phyloP scores from a whole-genome alignment of 2,797 vertebrate genomes.

The Rhincodon typus region DNA sequence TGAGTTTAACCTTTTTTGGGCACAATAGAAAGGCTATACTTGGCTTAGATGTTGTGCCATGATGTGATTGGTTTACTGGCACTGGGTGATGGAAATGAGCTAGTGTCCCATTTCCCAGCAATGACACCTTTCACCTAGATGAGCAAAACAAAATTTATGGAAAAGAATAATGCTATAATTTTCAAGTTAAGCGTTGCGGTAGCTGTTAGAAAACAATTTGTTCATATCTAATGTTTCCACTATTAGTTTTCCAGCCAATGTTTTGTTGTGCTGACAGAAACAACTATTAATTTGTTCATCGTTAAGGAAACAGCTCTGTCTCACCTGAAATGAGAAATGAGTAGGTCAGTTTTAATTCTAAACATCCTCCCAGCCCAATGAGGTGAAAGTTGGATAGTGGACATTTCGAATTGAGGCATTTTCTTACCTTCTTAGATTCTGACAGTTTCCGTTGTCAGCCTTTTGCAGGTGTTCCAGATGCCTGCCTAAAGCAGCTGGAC shows the following conservation, averaged over 20 bases:
- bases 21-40: no score
- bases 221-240: no score
- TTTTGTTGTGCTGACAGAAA: neutral
- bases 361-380: neutral
- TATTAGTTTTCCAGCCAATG: neutral
- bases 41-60: no score
- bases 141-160: neutral
- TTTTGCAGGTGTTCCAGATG: neutral
- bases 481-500: neutral
- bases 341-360: neutral
- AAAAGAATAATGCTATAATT: neutral
- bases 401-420: neutral
- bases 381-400: neutral
- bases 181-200: neutral
- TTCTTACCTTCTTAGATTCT: neutral
- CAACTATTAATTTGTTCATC: neutral
- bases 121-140: neutral
- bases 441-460: neutral
- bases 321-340: neutral
- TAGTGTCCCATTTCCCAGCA: neutral
- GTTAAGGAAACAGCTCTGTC: neutral
- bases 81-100: neutral
- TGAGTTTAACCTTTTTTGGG: neutral
- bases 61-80: no score
- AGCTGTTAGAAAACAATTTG: neutral